Base-by-base conservation (phyloP, 2,797 vertebrate species). In the Peromyscus aztecus region DNA sequence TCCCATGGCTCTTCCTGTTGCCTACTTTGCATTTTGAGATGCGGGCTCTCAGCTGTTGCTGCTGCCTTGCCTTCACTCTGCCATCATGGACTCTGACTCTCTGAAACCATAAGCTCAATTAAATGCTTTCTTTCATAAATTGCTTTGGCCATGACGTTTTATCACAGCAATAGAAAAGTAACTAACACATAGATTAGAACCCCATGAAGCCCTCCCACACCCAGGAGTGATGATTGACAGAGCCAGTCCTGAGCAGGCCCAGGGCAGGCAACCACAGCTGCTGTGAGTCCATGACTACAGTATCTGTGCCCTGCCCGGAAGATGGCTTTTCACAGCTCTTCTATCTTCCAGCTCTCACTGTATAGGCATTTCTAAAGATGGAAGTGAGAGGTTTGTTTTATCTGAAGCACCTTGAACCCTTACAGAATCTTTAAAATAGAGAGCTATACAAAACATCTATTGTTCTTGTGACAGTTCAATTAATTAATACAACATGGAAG, bases 391-490 rank as follows among this genome's bases (percentile, higher is more conserved):
- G 96, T 94, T 65, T 97, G 96, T 63, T 96, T 94, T 96, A 92
- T 81, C 81, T 43, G 82, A 98, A 96, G 98, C 98, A 97, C 85
- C 4, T 89, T 97, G 21, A 91, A 93, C 96, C 91, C 96, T 92
- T 97, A 98, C 65, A 95, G 96, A 97, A 98, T 98, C 97, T 98
- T 98, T 97, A 98, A 98, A 98, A 98, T 95, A 97, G 96, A 98
- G 71, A 86, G 97, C 96, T 96, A 93, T 96, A 65, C 43, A 46
- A 65, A 65, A 6, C 95, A 97, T 98, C 92, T 98, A 75, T 94
- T 97, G 76, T 97, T 97, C 93, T 97, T 94, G 87, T 97, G 82
- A 98, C 84, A 97, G 86, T 98, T 98, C 97, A 98, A 98, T 98
- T 98, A 98, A 95, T 34, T 98, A 98, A 96, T 94, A 97, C 11